Evolutionary conservation across 2,113 vertebrate genomes (phyloP).

Genomic region (Andinoacara biseriatus): DNA sequence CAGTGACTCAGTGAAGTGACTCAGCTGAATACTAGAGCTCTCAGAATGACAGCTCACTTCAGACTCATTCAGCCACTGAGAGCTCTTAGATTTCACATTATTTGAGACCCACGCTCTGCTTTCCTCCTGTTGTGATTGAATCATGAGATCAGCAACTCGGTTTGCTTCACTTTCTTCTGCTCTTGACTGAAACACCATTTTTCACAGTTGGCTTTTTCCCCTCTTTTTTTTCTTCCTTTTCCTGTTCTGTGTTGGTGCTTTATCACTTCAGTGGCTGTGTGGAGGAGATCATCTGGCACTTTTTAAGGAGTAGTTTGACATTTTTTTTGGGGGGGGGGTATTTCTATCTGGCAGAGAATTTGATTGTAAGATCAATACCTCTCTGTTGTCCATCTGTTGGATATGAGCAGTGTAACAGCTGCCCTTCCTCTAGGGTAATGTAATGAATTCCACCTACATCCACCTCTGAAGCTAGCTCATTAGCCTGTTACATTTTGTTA

Average conservation of each 20-base stretch:
- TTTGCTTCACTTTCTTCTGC: constrained; percentile 21
- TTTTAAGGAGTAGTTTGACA: constrained; percentile 4
- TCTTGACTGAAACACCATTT: constrained; percentile 8
- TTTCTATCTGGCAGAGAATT: background rate
- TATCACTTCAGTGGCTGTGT: constrained; percentile 43
- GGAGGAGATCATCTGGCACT: constrained; percentile 23
- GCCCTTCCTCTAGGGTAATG: background rate
- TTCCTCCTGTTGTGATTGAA: constrained; percentile 23
- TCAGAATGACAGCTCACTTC: constrained; percentile 34
- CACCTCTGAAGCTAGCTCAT: background rate
- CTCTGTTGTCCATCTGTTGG: background rate
- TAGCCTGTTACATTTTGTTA: background rate
- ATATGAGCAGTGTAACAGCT: background rate
- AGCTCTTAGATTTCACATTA: constrained; percentile 31
- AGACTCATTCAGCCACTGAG: constrained; percentile 41
- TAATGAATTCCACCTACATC: background rate
- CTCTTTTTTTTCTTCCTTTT: background rate
- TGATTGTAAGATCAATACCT: background rate
- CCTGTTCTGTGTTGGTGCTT: background rate
- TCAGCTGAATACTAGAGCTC: constrained; percentile 39
- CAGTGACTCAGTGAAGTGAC: constrained; percentile 39
- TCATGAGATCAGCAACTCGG: constrained; percentile 20
- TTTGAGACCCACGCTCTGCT: constrained; percentile 9
- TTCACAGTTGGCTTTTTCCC: constrained; percentile 29
- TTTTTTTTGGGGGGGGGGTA: background rate